Conservation (phyloP, 2,888 invertebrate species). For the Xylota segnis region DNA sequence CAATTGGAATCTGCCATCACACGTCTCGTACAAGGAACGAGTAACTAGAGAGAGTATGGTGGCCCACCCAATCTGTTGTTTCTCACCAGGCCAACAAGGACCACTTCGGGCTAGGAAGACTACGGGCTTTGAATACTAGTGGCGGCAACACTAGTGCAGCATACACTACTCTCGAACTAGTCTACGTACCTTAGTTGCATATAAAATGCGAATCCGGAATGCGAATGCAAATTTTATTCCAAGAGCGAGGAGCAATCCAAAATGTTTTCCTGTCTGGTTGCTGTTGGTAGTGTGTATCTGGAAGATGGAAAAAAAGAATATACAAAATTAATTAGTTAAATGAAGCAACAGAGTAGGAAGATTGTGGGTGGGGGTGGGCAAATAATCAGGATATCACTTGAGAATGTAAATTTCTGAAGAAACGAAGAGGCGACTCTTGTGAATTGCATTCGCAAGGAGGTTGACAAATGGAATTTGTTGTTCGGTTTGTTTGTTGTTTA, state of each 20-base stretch:
- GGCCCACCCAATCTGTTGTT: constrained; percentile 38
- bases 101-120: constrained; percentile 21
- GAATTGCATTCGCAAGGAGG: constrained; percentile 59
- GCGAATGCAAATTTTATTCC: constrained; percentile 75
- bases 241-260: constrained; percentile 64
- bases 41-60: background rate
- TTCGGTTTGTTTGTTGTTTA: constrained; percentile 67
- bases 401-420: constrained; percentile 67
- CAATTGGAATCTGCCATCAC: constrained; percentile 63
- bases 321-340: constrained; percentile 76
- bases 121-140: constrained; percentile 59
- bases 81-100: constrained; percentile 41
- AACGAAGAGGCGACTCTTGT: constrained; percentile 43
- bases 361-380: constrained; percentile 33
- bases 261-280: constrained; percentile 38
- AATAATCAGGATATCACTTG: constrained; percentile 72
- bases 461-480: constrained; percentile 64
- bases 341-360: constrained; percentile 67
- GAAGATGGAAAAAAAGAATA: constrained; percentile 56
- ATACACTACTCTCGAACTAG: constrained; percentile 16
- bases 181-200: constrained; percentile 73
- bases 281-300: constrained; percentile 54
- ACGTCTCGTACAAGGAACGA: constrained; percentile 34
- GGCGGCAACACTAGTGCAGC: constrained; percentile 13
- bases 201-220: constrained; percentile 63